Percentiles rank a stretch among this genome's conserved stretches.
These are phyloP conservation scores for Puntigrus tetrazona DNA, from an alignment of 2,113 vertebrate genomes.

Conservation along the genomic window DNA sequence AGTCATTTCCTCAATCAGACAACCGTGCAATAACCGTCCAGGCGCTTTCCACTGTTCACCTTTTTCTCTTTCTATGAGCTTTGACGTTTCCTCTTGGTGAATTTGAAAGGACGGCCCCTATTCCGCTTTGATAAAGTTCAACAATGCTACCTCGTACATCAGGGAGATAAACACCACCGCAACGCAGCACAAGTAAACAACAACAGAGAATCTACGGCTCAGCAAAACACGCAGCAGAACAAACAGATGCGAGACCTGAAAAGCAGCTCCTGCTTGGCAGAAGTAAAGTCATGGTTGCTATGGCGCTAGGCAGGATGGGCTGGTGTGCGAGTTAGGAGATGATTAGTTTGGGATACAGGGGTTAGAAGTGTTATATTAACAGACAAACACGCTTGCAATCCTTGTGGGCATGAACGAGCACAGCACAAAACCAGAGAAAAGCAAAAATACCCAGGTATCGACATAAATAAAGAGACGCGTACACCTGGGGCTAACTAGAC, in stretches of 20 bases:
- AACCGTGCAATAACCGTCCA: neutral
- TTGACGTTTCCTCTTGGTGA: neutral
- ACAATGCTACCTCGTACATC: neutral
- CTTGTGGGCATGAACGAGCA: slow-evolving; percentile 33
- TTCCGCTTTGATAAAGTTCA: slow-evolving; percentile 9
- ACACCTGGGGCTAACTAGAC: slow-evolving; percentile 8
- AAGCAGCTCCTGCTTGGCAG: neutral
- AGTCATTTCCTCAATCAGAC: slow-evolving; percentile 28
- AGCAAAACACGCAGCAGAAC: neutral
- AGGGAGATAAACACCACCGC: slow-evolving; percentile 6
- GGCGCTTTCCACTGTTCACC: neutral
- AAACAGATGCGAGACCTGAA: slow-evolving; percentile 9
- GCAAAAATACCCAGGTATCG: neutral
- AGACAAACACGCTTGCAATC: neutral
- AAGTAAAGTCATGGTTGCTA: neutral
- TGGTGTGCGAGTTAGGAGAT: neutral
- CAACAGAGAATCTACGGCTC: slow-evolving; percentile 3
- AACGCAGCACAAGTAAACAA: neutral
- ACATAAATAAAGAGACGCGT: slow-evolving; percentile 20
- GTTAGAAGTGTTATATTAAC: slow-evolving; percentile 36
- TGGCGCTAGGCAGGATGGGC: neutral
- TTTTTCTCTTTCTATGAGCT: neutral
- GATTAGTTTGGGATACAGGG: slow-evolving; percentile 37
- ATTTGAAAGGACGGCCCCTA: neutral
- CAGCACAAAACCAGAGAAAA: neutral